A percentile compares a stretch with the other conserved stretches of the same genome.
Conservation (phyloP, 1,140 invertebrate species). For the Parapsyche elsis region DNA sequence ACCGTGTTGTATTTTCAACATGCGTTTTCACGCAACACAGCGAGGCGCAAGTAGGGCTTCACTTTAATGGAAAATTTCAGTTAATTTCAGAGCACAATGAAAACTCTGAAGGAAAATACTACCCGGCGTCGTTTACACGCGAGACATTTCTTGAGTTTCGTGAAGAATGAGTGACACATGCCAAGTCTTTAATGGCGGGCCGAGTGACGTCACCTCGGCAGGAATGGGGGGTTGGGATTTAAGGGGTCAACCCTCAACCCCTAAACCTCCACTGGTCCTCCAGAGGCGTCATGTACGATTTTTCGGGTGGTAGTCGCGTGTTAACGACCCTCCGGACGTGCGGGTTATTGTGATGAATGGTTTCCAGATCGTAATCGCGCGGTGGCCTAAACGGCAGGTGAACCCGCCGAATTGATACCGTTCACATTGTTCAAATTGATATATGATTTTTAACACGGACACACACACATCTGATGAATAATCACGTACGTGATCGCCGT, state of each 20-base stretch:
- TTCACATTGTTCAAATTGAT: conserved; percentile 45
- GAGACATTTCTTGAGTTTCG: conserved; percentile 29
- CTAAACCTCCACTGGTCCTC: not conserved
- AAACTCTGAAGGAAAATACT: too few species aligned
- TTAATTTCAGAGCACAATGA: too few species aligned
- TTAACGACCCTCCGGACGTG: conserved; percentile 43
- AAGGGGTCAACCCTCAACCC: not conserved
- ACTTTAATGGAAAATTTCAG: too few species aligned
- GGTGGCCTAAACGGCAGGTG: conserved; percentile 45
- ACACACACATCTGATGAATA: not conserved
- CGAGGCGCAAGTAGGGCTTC: too few species aligned
- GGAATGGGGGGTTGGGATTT: not conserved
- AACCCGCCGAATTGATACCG: conserved; percentile 42
- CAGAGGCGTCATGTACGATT: conserved; percentile 33
- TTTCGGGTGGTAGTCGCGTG: conserved; percentile 39
- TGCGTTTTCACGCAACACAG: too few species aligned
- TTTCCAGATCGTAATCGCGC: conserved; percentile 31
- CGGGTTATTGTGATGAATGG: conserved; percentile 48
- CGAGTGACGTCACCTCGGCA: conserved; percentile 17
- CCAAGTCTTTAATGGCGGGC: conserved; percentile 24
- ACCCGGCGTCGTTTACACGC: not conserved
- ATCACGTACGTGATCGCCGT: not conserved
- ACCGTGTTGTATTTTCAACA: too few species aligned
- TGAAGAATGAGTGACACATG: conserved; percentile 41
- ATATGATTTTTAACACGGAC: conserved; percentile 31